Conservation (phyloP, 2,888 invertebrate genomes). For the Oligia fasciuncula region DNA sequence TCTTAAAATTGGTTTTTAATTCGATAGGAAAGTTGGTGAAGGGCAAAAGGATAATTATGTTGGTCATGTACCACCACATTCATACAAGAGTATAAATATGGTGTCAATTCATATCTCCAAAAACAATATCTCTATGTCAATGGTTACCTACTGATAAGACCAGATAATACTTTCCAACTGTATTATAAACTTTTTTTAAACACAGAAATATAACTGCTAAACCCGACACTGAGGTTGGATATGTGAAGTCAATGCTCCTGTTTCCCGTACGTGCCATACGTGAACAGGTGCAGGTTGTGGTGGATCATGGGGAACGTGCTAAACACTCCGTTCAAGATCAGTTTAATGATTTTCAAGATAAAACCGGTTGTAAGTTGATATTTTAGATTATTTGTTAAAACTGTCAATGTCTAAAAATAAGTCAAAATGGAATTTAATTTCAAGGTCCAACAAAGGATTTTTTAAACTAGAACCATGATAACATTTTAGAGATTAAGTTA, state of each 20-base stretch:
- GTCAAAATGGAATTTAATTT: not conserved
- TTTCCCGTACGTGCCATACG: slow-evolving; percentile 79
- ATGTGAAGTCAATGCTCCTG: slow-evolving; percentile 74
- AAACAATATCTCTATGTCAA: slow-evolving; percentile 18
- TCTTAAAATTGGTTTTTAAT: not conserved
- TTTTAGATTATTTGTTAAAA: not conserved
- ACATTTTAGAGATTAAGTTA: not conserved
- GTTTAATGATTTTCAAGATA: slow-evolving; percentile 79
- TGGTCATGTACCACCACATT: not conserved
- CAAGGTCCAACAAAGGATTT: slow-evolving; percentile 6
- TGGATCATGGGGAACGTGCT: slow-evolving; percentile 79
- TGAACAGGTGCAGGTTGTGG: slow-evolving; percentile 78
- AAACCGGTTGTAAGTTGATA: slow-evolving; percentile 80
- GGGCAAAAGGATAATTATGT: not conserved
- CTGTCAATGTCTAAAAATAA: not conserved
- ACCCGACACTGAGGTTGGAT: slow-evolving; percentile 70
- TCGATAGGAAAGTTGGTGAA: not conserved
- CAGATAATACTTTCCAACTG: slow-evolving; percentile 12
- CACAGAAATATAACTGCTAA: slow-evolving; percentile 74
- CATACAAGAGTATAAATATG: not conserved
- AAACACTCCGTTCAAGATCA: slow-evolving; percentile 79
- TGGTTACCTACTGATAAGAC: slow-evolving; percentile 33
- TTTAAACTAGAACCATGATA: not conserved
- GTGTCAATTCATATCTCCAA: not conserved
- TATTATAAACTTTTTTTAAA: not conserved